phyloP scores from a whole-genome alignment of 2,797 vertebrate species.

The Lindbergichthys nudifrons region DNA sequence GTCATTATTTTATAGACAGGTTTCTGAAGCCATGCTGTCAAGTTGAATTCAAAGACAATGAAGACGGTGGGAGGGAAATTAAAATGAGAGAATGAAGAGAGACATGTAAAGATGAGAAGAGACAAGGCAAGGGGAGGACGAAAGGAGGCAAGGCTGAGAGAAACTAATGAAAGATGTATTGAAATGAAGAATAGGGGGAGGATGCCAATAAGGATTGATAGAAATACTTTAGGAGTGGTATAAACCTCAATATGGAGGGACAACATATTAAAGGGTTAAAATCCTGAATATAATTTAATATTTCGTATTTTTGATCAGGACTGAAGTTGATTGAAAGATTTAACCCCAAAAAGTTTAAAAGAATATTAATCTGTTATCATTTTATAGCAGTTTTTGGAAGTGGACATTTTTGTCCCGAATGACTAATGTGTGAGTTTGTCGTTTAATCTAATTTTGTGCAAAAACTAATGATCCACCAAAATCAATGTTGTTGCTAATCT shows the following conservation, averaged over 20 bases:
- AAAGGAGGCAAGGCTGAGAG: slow-evolving; percentile 57
- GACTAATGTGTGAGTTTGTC: no score
- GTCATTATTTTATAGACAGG: slow-evolving; percentile 45
- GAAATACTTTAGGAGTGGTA: slow-evolving; percentile 6
- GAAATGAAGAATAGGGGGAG: slow-evolving; percentile 36
- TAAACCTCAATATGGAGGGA: slow-evolving; percentile 6
- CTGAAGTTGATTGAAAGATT: no score
- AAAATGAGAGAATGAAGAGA: slow-evolving; percentile 56
- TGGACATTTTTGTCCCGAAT: no score
- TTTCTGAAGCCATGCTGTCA: slow-evolving; percentile 60
- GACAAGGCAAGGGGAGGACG: slow-evolving; percentile 49
- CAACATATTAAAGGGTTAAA: no score
- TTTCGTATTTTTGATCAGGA: no score
- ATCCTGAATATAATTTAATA: no score
- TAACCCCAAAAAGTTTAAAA: no score
- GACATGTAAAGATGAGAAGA: slow-evolving; percentile 49
- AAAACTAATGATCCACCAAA: no score
- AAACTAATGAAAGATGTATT: slow-evolving; percentile 61
- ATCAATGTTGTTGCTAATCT: no score
- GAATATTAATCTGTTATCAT: no score
- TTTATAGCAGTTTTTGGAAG: no score
- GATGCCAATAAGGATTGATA: slow-evolving; percentile 9
- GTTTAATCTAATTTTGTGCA: no score
- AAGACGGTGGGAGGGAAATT: slow-evolving; percentile 46
- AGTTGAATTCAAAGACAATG: slow-evolving; percentile 65